Evolutionary conservation across 2,888 invertebrate species (phyloP).

Genomic region (Caenorhabditis panamensis): DNA sequence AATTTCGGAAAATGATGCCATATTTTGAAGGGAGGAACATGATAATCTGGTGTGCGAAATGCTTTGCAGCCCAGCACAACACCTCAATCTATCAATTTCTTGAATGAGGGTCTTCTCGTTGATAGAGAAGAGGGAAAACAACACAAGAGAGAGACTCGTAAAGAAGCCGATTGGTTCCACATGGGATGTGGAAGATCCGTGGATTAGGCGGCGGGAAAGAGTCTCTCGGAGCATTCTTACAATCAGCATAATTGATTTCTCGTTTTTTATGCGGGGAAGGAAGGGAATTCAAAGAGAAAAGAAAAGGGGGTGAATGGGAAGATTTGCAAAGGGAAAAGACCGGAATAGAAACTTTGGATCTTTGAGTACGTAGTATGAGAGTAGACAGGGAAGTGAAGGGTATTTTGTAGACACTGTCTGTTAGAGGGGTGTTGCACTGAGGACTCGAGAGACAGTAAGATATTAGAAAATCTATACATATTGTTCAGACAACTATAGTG

Average conservation of each 20-base stretch:
- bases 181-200: neutral
- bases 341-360: no score
- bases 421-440: no score
- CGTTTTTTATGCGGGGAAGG: neutral
- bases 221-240: no score
- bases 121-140: neutral
- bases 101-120: constrained; percentile 24
- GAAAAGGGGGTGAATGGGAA: neutral
- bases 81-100: constrained; percentile 15
- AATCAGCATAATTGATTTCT: constrained; percentile 1
- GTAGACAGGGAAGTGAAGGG: neutral
- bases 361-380: no score
- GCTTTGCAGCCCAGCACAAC: constrained; percentile 3
- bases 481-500: no score
- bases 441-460: no score
- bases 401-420: no score
- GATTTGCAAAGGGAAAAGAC: neutral
- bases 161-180: constrained; percentile 1
- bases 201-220: neutral
- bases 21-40: neutral
- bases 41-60: constrained; percentile 14
- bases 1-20: constrained; percentile 1
- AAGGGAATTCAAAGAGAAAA: no score
- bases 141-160: constrained; percentile 8
- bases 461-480: no score